A percentile compares a stretch with the other conserved stretches of the same genome.
phyloP scores from a whole-genome alignment of 2,888 invertebrate genomes.

The Hypomecis atomaria region DNA sequence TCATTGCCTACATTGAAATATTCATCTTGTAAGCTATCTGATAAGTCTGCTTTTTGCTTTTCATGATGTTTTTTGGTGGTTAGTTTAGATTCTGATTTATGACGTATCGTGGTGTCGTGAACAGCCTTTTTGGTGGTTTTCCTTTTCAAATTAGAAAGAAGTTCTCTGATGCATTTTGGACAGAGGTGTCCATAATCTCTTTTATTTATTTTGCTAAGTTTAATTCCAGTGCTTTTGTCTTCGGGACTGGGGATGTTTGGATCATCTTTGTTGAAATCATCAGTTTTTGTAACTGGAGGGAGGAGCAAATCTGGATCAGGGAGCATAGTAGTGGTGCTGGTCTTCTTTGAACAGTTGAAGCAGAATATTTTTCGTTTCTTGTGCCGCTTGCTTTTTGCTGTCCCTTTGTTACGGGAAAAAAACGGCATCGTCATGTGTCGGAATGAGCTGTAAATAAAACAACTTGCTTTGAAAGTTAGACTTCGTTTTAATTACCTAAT shows the following conservation, averaged over 20 bases:
- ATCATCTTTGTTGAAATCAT: conserved; percentile 4
- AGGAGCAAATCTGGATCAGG: background rate
- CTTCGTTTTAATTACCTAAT: no score
- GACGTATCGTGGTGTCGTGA: background rate
- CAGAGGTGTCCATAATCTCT: conserved; percentile 31
- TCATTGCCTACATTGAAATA: conserved; percentile 3
- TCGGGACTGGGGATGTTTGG: background rate
- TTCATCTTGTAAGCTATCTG: conserved; percentile 13
- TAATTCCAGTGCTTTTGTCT: conserved; percentile 1
- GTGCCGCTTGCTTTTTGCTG: conserved; percentile 49
- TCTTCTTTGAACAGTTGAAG: conserved; percentile 44
- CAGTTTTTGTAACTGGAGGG: background rate
- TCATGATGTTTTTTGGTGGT: conserved; percentile 3
- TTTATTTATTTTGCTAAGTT: conserved; percentile 20
- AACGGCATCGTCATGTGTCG: conserved; percentile 67
- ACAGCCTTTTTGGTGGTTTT: conserved; percentile 12
- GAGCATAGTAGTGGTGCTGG: background rate
- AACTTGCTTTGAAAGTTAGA: no score
- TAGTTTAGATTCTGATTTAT: conserved; percentile 1
- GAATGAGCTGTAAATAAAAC: conserved; percentile 54
- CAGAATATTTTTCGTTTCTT: conserved; percentile 58
- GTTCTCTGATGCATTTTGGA: conserved; percentile 36
- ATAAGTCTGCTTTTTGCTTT: conserved; percentile 14
- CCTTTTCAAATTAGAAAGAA: conserved; percentile 15
- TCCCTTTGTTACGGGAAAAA: conserved; percentile 68